Evolutionary conservation across 2,797 vertebrate species (phyloP).

Genomic region (Alectoris magna): DNA sequence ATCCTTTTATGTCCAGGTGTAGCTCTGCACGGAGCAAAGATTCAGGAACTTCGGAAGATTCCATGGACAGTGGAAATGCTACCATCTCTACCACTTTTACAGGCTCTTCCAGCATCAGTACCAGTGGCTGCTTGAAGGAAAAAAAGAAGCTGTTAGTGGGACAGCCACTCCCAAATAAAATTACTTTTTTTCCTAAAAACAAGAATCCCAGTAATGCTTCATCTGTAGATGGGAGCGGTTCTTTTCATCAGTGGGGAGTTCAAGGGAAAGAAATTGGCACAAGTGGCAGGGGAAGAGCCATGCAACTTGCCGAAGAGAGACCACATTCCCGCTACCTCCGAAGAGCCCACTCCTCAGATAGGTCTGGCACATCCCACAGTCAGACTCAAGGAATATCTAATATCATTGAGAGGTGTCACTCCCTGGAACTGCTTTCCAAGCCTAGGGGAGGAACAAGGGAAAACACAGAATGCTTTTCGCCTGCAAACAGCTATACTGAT

Average conservation of each 20-base stretch:
- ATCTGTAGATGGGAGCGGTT: slow-evolving; percentile 75
- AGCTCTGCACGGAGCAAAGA: slow-evolving; percentile 85
- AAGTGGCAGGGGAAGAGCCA: slow-evolving; percentile 76
- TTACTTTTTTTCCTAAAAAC: slow-evolving; percentile 82
- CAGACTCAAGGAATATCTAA: slow-evolving; percentile 56
- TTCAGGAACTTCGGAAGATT: slow-evolving; percentile 85
- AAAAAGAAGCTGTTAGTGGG: slow-evolving; percentile 86
- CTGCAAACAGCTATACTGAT: slow-evolving; percentile 72
- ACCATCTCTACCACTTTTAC: slow-evolving; percentile 92
- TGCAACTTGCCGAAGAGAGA: slow-evolving; percentile 73
- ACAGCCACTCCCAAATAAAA: slow-evolving; percentile 91
- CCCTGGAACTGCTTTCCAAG: slow-evolving; percentile 86
- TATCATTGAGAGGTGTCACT: slow-evolving; percentile 87
- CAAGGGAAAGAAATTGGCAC: slow-evolving; percentile 73
- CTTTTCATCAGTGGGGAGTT: slow-evolving; percentile 80
- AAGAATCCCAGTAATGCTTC: slow-evolving; percentile 75
- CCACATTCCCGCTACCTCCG: slow-evolving; percentile 92
- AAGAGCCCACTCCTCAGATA: slow-evolving; percentile 93
- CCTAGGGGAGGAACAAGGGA: slow-evolving; percentile 65
- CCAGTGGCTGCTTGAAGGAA: slow-evolving; percentile 86
- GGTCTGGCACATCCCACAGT: slow-evolving; percentile 77
- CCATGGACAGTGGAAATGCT: slow-evolving; percentile 96
- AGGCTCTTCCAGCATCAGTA: slow-evolving; percentile 83
- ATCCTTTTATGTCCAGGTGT: slow-evolving; percentile 91
- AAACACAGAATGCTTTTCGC: slow-evolving; percentile 71